Base-by-base conservation (phyloP, 2,113 vertebrate genomes). In the Orycteropus afer region DNA sequence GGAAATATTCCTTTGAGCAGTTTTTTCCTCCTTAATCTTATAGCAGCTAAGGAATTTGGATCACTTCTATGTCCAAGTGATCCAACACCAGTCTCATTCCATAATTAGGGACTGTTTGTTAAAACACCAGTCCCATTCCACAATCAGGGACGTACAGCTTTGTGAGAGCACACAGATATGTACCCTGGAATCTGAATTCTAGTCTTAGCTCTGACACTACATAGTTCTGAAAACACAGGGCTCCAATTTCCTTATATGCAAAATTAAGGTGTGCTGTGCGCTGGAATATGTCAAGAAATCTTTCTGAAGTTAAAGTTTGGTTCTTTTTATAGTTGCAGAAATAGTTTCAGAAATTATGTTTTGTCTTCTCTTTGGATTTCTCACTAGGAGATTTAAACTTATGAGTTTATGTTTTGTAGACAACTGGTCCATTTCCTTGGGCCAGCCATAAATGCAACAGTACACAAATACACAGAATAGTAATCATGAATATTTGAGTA, bases 331-430 rank as follows among this genome's bases (percentile, higher is more conserved):
- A 89, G 5, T 25, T 55, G 14, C 53, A 91, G 22, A 91, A 37
- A 25, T 5, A 65, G 47, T 61, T 79, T 22, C 29, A 86, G 42
- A 74, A 63, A 22, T 89, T 89, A 59, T 23, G 40, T 42, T 76
- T 7, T 91, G 51, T 83, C 51, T 95, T 40, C 29, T 87, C 17
- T 90, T 74, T 27, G 25, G 6, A 14, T 23, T 74, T 91, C 78
- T 55, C 47, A 37, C 7, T 59, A 71, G 65, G 78, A 67, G 86
- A 40, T 18, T 61, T 85, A 74, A 55, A n/a, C n/a, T 49, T 86
- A 15, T 27, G 9, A 73, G 90, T 87, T 90, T 88, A 76, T 29
- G 90, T 95, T 82, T 51, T 85, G 13, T 47, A 67, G 59, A 90
- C 32, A 88, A 78, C 11, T 73, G 53, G 57, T 61, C 29, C 29